A percentile compares a stretch with the other conserved stretches of the same genome.
These are phyloP conservation scores for Passer domesticus DNA, from an alignment of 2,113 vertebrate species.

Conservation along the genomic window DNA sequence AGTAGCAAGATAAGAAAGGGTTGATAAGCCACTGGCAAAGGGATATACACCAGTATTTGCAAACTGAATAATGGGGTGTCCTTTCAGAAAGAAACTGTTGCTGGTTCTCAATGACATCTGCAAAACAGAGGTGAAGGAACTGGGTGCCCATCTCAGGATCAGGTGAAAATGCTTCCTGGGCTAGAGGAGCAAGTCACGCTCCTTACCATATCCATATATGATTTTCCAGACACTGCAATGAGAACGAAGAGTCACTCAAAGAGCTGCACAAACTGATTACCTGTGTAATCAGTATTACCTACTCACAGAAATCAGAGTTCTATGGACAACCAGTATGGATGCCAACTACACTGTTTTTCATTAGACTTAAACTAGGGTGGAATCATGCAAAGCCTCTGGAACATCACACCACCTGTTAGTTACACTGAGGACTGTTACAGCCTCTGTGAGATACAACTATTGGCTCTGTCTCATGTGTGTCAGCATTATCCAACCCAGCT, in stretches of 20 bases:
- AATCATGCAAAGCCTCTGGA: not conserved
- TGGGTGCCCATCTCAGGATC: not conserved
- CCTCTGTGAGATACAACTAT: not conserved
- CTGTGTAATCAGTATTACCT: not conserved
- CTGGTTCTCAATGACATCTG: not conserved
- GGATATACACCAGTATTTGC: not conserved
- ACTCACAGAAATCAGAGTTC: not conserved
- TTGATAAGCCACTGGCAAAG: not conserved
- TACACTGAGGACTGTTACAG: not conserved
- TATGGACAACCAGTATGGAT: not conserved
- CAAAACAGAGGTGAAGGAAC: not conserved
- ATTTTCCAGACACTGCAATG: not conserved
- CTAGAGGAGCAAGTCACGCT: not conserved
- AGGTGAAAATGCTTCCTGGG: not conserved
- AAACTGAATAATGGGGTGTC: not conserved
- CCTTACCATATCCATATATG: fast-evolving
- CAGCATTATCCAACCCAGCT: conserved; percentile 56
- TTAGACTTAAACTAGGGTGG: not conserved
- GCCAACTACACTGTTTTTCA: not conserved
- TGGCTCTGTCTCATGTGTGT: not conserved
- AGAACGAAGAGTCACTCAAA: not conserved
- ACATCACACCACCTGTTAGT: conserved; percentile 8
- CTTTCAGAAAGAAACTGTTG: not conserved
- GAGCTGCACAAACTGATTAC: not conserved
- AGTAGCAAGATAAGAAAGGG: not conserved